Base-by-base conservation (phyloP, 2,797 vertebrate species). In the Bovichtus variegatus region DNA sequence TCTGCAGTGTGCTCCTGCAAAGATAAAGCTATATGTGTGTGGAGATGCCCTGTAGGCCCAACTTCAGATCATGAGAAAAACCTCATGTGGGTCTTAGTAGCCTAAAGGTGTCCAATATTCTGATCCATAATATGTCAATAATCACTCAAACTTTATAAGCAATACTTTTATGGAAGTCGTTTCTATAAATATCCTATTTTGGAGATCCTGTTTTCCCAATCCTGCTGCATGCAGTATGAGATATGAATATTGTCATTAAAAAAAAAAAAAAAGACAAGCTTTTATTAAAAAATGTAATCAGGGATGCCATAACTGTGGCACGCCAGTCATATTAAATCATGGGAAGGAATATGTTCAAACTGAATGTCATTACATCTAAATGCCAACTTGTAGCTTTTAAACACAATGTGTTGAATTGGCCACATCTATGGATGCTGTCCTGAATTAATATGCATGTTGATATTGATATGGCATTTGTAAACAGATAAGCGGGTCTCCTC, bases 401-500 rank as follows among this genome's bases (percentile, higher is more conserved):
- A n/a, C n/a, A n/a, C n/a, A 18, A 67, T 53, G 44, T 70, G 36
- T 46, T 5, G 43, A 65, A 49, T 23, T 21, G 9, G 13, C 1
- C 67, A 44, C 9, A 47, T 74, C 29, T 53, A 34, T 21, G 3
- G 59, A 19, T 71, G 11, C 25, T 51, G 40, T 23, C 38, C n/a
- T 44, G 61, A 64, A 83, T 86, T 66, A 89, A 82, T 82, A 75
- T 85, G 78, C 73, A 79, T 74, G 61, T 62, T 75, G 70, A 76
- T 83, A 75, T 51, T 85, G 73, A 81, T 83, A 76, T 80, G 77
- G 64, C 82, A 83, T 84, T 89, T 88, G 88, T 83, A 91, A 90
- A 90, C 79, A 86, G 81, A 89, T 87, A 75, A 88, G 80, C 81
- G 34, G 55, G 41, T 79, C 67, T 81, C n/a, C n/a, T n/a, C n/a